phyloP scores from a whole-genome alignment of 2,113 vertebrate genomes.

The Reinhardtius hippoglossoides region DNA sequence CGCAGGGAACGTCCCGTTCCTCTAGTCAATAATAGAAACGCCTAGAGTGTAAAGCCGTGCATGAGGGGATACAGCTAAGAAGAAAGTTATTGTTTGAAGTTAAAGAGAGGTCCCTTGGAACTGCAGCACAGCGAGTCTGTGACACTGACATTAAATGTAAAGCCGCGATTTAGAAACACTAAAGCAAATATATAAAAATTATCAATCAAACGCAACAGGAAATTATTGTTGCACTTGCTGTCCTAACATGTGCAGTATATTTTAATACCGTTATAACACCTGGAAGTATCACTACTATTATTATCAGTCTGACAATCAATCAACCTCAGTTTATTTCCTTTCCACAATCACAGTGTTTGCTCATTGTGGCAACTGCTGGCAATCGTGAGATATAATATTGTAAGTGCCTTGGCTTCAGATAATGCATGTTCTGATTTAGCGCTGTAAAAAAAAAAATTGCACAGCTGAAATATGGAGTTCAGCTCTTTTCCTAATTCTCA shows the following conservation, averaged over 20 bases:
- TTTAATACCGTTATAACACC: not conserved
- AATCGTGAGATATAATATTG: not conserved
- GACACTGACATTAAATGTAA: not conserved
- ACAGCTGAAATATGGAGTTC: conserved; percentile 12
- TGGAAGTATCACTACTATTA: not conserved
- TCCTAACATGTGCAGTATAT: not conserved
- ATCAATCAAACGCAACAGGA: not conserved
- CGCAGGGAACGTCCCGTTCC: conserved; percentile 30
- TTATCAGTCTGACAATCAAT: not conserved
- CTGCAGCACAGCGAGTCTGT: too few species aligned
- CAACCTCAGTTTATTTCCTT: not conserved
- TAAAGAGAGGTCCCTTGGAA: not conserved
- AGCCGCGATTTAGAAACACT: not conserved
- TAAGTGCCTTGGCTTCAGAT: not conserved
- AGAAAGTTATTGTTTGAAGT: not conserved
- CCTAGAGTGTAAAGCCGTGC: not conserved
- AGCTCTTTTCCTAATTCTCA: conserved; percentile 25
- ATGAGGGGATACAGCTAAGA: conserved; percentile 6
- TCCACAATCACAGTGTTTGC: not conserved
- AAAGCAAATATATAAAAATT: not conserved
- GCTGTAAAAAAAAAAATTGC: not conserved
- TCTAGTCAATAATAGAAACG: conserved; percentile 38
- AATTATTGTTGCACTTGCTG: not conserved
- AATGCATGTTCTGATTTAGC: too few species aligned
- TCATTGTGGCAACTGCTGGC: not conserved